Percentiles rank a stretch among this genome's conserved stretches.
Evolutionary conservation across 2,888 invertebrate species (phyloP).

Genomic region (Tachystola acroxantha): DNA sequence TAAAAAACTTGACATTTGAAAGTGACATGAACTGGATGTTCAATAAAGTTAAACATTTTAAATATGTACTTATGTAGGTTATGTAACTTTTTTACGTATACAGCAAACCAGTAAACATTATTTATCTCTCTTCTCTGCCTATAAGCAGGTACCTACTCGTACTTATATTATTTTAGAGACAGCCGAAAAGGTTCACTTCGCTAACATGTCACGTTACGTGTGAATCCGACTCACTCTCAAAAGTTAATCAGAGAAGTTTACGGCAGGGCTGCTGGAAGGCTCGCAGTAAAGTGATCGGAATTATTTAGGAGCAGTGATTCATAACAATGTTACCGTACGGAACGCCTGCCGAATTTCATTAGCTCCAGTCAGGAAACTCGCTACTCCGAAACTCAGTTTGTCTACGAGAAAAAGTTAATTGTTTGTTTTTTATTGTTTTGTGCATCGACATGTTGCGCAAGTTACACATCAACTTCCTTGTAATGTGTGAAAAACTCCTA

Average conservation of each 20-base stretch:
- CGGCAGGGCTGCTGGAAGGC: constrained; percentile 30
- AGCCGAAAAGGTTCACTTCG: constrained; percentile 26
- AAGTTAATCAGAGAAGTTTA: constrained; percentile 57
- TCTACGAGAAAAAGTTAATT: constrained; percentile 4
- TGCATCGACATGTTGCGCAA: not conserved
- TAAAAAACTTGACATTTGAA: too few relatives aligned
- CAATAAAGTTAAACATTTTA: too few relatives aligned
- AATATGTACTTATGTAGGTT: too few relatives aligned
- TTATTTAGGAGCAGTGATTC: constrained; percentile 44
- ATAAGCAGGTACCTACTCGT: too few relatives aligned
- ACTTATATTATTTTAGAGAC: not conserved
- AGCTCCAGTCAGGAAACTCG: not conserved
- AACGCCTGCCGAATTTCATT: constrained; percentile 15
- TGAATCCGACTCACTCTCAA: constrained; percentile 38
- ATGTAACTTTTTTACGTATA: too few relatives aligned
- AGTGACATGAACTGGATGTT: too few relatives aligned
- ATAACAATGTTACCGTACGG: constrained; percentile 26
- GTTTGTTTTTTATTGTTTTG: constrained; percentile 1
- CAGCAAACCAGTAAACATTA: too few relatives aligned
- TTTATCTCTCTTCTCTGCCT: too few relatives aligned
- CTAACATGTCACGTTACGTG: constrained; percentile 56
- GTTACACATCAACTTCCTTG: not conserved
- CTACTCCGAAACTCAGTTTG: not conserved
- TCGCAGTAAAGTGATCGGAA: constrained; percentile 44
- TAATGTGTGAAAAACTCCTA: not conserved